These are phyloP conservation scores for Gorsachius magnificus DNA, from an alignment of 2,797 vertebrate genomes.

Conservation along the genomic window DNA sequence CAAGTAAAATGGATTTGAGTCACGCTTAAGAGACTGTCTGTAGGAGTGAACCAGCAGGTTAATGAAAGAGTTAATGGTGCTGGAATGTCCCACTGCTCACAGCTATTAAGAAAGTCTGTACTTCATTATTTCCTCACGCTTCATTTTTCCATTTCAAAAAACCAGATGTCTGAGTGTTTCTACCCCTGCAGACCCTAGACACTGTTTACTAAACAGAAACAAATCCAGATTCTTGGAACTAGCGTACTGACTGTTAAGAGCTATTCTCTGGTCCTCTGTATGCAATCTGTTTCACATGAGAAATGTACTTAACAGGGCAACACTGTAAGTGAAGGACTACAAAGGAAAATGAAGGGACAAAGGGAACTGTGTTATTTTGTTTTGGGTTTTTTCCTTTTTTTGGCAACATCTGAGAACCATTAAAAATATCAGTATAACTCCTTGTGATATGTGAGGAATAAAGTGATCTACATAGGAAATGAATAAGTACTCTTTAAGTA, in stretches of 20 bases:
- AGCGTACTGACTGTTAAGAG: neutral
- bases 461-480: neutral
- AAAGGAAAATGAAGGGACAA: slow-evolving; percentile 5
- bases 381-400: neutral
- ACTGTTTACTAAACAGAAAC: slow-evolving; percentile 71
- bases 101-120: slow-evolving; percentile 57
- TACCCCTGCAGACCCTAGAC: slow-evolving; percentile 49
- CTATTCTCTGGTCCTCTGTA: neutral
- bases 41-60: neutral
- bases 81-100: slow-evolving; percentile 28
- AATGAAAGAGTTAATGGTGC: slow-evolving; percentile 16
- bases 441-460: neutral
- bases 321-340: neutral
- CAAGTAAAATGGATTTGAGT: neutral
- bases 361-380: neutral
- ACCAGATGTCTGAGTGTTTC: slow-evolving; percentile 64
- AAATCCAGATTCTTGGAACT: slow-evolving; percentile 47
- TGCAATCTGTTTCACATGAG: slow-evolving; percentile 6
- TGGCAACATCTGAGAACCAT: neutral
- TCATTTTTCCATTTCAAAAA: slow-evolving; percentile 69
- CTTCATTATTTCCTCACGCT: slow-evolving; percentile 66
- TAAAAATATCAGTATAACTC: neutral
- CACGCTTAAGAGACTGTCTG: neutral
- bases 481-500: neutral
- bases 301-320: neutral